These are phyloP conservation scores for Liodrosophila aerea DNA, from an alignment of 2,888 invertebrate genomes.

Conservation along the genomic window DNA sequence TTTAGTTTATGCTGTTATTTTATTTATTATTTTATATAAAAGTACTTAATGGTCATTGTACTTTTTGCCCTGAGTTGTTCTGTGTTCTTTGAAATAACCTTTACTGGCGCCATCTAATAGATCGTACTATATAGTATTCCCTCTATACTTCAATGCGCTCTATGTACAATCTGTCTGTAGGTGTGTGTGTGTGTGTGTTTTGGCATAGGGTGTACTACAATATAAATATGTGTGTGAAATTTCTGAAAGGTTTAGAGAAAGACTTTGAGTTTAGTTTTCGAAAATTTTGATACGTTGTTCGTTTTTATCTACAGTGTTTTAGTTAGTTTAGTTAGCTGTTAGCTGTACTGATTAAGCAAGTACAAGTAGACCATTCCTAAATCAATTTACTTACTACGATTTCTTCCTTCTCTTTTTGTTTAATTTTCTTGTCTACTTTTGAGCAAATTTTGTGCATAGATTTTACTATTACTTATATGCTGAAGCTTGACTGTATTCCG, in stretches of 20 bases:
- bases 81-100: conserved; percentile 50
- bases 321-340: conserved; percentile 4
- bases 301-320: conserved; percentile 33
- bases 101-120: conserved; percentile 61
- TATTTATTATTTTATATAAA: conserved; percentile 44
- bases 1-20: conserved; percentile 15
- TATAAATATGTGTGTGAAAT: conserved; percentile 15
- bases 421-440: conserved; percentile 53
- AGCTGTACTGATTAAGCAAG: conserved; percentile 18
- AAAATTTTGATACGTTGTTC: conserved; percentile 9
- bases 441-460: conserved; percentile 70
- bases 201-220: conserved; percentile 41
- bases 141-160: conserved; percentile 25
- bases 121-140: conserved; percentile 16
- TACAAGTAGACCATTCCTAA: conserved; percentile 13
- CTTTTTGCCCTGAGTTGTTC: conserved; percentile 83
- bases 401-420: conserved; percentile 25
- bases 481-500: conserved; percentile 47
- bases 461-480: conserved; percentile 33
- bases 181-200: conserved; percentile 25
- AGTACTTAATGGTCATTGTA: conserved; percentile 81
- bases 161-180: conserved; percentile 55
- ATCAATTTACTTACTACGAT: conserved; percentile 21
- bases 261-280: conserved; percentile 3
- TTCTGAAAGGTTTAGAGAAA: not conserved